A percentile compares a stretch with the other conserved stretches of the same genome.
Conservation (phyloP, 2,888 invertebrate species). For the Amphiduros pacificus region DNA sequence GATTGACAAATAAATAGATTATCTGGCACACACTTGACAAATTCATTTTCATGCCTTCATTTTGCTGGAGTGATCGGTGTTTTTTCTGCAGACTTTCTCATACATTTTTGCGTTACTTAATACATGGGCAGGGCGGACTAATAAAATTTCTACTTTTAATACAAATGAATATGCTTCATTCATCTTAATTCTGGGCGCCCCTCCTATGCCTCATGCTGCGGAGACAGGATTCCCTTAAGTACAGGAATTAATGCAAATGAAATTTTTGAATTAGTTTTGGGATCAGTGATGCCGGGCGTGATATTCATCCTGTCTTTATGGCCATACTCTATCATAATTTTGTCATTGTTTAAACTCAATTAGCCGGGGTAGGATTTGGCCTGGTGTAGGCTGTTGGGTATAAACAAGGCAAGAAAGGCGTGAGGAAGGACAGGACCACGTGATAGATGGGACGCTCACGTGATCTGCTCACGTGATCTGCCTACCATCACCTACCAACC, state of each 20-base stretch:
- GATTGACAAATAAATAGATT: conserved; percentile 13
- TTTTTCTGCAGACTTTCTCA: neutral
- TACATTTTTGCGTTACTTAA: neutral
- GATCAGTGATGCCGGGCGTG: conserved; percentile 12
- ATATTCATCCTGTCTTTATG: conserved; percentile 17
- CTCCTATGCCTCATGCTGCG: neutral
- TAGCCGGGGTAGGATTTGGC: conserved; percentile 10
- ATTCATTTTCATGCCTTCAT: conserved; percentile 13
- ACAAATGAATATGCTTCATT: neutral
- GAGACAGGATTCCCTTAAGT: conserved; percentile 13
- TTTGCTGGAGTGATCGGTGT: neutral
- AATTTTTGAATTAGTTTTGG: conserved; percentile 20
- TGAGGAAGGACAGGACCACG: too few species aligned
- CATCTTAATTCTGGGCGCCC: neutral
- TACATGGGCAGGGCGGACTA: conserved; percentile 1
- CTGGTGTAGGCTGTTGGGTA: too few species aligned
- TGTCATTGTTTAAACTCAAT: conserved; percentile 22
- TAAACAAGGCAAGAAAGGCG: too few species aligned
- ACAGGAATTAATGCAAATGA: conserved; percentile 22
- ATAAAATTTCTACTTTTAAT: conserved; percentile 5
- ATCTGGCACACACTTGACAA: neutral
- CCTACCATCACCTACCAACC: too few species aligned
- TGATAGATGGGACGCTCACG: too few species aligned
- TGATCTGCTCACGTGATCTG: too few species aligned
- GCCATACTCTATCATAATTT: conserved; percentile 20